Evolutionary conservation across 2,888 invertebrate species (phyloP).

Genomic region (Aphrophora alni): DNA sequence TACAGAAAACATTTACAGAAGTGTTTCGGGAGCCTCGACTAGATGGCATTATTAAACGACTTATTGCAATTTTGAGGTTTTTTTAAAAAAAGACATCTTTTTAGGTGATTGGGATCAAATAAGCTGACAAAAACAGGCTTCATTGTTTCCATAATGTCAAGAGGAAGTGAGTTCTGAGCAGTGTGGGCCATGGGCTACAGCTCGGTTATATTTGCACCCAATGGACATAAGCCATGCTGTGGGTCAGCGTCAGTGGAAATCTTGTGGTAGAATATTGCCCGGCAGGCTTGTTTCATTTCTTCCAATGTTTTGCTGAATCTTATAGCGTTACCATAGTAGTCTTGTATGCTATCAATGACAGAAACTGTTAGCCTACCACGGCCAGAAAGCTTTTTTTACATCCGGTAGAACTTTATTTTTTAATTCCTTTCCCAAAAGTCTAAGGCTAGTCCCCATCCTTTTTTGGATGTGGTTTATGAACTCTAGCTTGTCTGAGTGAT

Average conservation of each 20-base stretch:
- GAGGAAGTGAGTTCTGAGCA: no score
- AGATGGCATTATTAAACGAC: neutral
- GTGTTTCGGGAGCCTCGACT: neutral
- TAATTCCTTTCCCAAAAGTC: neutral
- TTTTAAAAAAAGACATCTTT: no score
- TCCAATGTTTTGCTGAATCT: slow-evolving; percentile 44
- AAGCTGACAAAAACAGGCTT: no score
- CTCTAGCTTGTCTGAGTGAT: no score
- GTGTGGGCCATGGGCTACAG: no score
- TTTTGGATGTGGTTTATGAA: slow-evolving; percentile 11
- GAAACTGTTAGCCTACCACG: slow-evolving; percentile 47
- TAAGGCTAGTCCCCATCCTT: slow-evolving; percentile 9
- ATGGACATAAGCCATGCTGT: slow-evolving; percentile 3
- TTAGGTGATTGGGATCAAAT: no score
- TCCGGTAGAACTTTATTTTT: neutral
- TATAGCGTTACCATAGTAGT: slow-evolving; percentile 51
- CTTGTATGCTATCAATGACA: slow-evolving; percentile 47
- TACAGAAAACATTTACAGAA: no score
- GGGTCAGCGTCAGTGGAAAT: neutral
- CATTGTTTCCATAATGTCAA: no score
- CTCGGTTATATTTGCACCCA: slow-evolving; percentile 12
- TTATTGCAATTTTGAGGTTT: no score
- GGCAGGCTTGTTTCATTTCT: slow-evolving; percentile 49
- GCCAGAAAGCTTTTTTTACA: slow-evolving; percentile 40
- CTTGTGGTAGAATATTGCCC: slow-evolving; percentile 49